Evolutionary conservation across 2,888 invertebrate genomes (phyloP), one percentile per base, ranked within the genome.

Genomic region (Cistogaster globosa): DNA sequence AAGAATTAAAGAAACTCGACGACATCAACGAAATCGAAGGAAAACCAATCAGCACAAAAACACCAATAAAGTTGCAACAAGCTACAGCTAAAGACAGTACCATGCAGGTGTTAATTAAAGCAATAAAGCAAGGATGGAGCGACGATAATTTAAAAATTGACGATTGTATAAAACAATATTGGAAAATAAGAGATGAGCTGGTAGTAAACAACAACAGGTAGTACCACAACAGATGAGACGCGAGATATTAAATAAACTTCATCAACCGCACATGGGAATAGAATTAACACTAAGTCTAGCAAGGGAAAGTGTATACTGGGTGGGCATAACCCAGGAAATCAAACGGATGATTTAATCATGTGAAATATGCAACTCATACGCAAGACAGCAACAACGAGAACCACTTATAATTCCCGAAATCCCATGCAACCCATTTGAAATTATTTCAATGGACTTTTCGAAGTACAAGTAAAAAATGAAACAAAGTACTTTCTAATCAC

Each of bases 381-480:
- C 58, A 3, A 67, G 36, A 57, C n/a, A 67, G 1, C 53, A 77
- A 45, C 60, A 78, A 69, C 18, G 36, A 36, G 63, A 68, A n/a
- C 55, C 69, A 9, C 9, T 69, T 8, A 62, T 78, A 26, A 4
- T 58, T 18, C 45, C 79, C 6, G 60, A 62, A 63, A 69, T 81
- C 11, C 81, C 75, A 26, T 12, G 16, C 4, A 65, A 62, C 14
- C 82, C 81, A 8, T 86, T 86, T 38, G 72, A 86, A 62, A 72
- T 79, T 11, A 14, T 63, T 7, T 79, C 79, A 16, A 79, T 84
- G 67, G 80, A 84, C 51, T 45, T 84, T 86, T 26, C 9, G 74
- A 84, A 38, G 12, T 84, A 9, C 36, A 48, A 48, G 5, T 72
- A n/a, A 65, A 69, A 14, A 58, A 74, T 11, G 67, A 69, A 53